Percentiles rank a stretch among this genome's conserved stretches.
These are phyloP conservation scores for Chrysolina haemoptera DNA, from an alignment of 2,888 invertebrate genomes.

Conservation along the genomic window DNA sequence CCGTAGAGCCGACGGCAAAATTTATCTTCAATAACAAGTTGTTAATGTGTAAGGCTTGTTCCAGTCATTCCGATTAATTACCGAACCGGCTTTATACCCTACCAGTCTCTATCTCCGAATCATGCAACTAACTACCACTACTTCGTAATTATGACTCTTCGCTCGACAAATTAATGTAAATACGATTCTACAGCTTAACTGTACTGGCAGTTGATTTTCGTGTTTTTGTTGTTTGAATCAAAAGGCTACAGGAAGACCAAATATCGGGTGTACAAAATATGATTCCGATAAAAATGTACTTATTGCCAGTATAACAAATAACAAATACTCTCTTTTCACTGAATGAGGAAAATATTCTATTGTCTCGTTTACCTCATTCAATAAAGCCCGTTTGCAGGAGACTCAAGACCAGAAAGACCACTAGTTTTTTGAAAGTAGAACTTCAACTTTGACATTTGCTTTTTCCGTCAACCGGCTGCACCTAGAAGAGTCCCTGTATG, in stretches of 20 bases:
- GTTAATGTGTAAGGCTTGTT: constrained; percentile 67
- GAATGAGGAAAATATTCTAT: no score
- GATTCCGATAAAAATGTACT: no score
- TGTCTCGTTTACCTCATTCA: no score
- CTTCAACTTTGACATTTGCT: no score
- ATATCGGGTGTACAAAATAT: no score
- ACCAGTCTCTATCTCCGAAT: constrained; percentile 40
- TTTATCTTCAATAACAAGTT: constrained; percentile 63
- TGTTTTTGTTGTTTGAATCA: not conserved
- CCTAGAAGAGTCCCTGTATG: no score
- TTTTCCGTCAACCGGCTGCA: no score
- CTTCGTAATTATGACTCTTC: constrained; percentile 39
- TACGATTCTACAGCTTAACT: not conserved
- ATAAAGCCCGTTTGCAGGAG: no score
- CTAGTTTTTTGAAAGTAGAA: no score
- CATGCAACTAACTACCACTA: constrained; percentile 35
- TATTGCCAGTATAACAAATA: no score
- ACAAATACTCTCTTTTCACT: no score
- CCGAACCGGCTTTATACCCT: constrained; percentile 53
- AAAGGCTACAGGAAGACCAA: not conserved
- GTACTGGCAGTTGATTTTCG: not conserved
- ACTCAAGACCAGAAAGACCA: no score
- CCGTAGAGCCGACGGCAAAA: constrained; percentile 46
- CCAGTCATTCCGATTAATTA: constrained; percentile 66
- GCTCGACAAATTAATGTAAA: constrained; percentile 43